A percentile compares a stretch with the other conserved stretches of the same genome.
phyloP scores from a whole-genome alignment of 2,888 invertebrate genomes.

The Synanthedon andrenaeformis region DNA sequence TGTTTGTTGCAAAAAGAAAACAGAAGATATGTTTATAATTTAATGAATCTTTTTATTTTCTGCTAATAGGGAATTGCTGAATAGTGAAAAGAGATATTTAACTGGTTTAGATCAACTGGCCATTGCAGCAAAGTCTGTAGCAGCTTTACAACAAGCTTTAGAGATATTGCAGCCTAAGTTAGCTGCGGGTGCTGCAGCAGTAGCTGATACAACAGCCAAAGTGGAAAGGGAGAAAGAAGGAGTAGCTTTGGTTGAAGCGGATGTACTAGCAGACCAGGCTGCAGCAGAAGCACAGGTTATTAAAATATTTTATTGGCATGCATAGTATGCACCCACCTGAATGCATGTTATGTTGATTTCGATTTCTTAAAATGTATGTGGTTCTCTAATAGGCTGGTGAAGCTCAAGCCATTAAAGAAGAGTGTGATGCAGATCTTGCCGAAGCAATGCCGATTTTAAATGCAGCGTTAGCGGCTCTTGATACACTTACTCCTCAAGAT shows the following conservation, averaged over 20 bases:
- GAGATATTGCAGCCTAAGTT: slow-evolving; percentile 89
- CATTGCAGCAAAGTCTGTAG: slow-evolving; percentile 83
- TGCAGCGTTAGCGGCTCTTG: slow-evolving; percentile 85
- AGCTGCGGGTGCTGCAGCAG: slow-evolving; percentile 86
- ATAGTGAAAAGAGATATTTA: slow-evolving; percentile 81
- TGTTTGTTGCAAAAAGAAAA: no score
- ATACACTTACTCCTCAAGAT: slow-evolving; percentile 90
- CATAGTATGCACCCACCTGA: no score
- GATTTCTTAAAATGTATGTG: not conserved
- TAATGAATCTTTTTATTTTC: no score
- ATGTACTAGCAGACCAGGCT: slow-evolving; percentile 83
- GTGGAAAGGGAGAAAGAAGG: slow-evolving; percentile 90
- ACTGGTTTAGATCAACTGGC: slow-evolving; percentile 89
- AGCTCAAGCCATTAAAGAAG: slow-evolving; percentile 89
- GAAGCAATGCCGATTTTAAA: slow-evolving; percentile 94
- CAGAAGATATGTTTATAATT: not conserved
- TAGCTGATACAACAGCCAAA: slow-evolving; percentile 85
- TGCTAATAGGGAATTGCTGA: slow-evolving; percentile 70
- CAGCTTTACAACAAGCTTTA: slow-evolving; percentile 85
- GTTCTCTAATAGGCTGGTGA: slow-evolving; percentile 60
- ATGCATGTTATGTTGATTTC: no score
- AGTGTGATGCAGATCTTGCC: slow-evolving; percentile 91
- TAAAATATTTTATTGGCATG: slow-evolving; percentile 10
- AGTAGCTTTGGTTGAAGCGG: slow-evolving; percentile 84
- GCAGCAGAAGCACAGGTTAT: slow-evolving; percentile 81